Evolutionary conservation across 2,797 vertebrate species (phyloP), one percentile per base, ranked within the genome.

Genomic region (Bradypus variegatus): DNA sequence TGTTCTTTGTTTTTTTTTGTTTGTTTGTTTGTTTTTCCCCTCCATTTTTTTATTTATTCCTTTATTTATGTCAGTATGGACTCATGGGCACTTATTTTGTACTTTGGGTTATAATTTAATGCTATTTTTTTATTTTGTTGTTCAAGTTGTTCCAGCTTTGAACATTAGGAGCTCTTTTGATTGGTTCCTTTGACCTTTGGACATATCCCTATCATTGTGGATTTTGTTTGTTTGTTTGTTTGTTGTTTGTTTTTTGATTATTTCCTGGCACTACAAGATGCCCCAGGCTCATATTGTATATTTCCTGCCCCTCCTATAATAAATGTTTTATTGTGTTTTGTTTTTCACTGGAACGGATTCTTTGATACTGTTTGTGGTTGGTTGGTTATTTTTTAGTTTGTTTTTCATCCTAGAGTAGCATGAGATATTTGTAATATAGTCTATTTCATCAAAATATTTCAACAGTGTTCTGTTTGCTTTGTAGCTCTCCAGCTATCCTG

Each of bases 381-480:
- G 48, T 50, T 76, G 9, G 50, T 50, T 76, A 14, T 15, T 75
- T 48, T 75, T 9, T 12, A 86, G 90, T 91, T 90, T 86, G 36
- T 90, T 77, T 94, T 93, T 84, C 95, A 85, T 87, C 82, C 75
- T 91, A 81, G 86, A 91, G 89, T 95, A 90, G 45, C 16, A 15
- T 93, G 90, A 93, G 75, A 65, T 94, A 64, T 93, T 96, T 91
- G 48, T 96, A 93, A 95, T 53, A 58, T 60, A 95, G 94, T 95
- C 78, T 96, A 94, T 97, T 97, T 96, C 93, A 95, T 96, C 96
- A 96, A 96, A 97, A 96, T 95, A 97, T 88, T 90, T 69, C 86
- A 96, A 96, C 86, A 96, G 93, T 95, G 87, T 12, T 94, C 94
- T 95, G 62, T 97, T 96, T 93, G 75, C 81, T 95, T 79, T 95